These are phyloP conservation scores for Dascyllus trimaculatus DNA, from an alignment of 2,113 vertebrate species.

Conservation along the genomic window DNA sequence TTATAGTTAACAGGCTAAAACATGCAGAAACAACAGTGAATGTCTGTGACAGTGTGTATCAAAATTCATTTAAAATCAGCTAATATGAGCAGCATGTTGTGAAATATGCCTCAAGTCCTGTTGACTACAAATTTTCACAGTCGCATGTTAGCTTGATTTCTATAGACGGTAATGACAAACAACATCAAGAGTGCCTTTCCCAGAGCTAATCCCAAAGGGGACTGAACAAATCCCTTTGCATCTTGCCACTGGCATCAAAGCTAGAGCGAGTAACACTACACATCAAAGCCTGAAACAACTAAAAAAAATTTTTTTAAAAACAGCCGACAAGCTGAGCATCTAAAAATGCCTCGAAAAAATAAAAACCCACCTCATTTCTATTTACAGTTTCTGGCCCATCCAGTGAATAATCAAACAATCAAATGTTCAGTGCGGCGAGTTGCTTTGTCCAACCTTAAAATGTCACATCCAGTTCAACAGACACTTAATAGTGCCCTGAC, in stretches of 20 bases:
- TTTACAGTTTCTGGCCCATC: slow-evolving; percentile 16
- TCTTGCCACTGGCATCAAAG: slow-evolving; percentile 60
- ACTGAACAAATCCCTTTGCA: slow-evolving; percentile 61
- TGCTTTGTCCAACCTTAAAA: slow-evolving; percentile 71
- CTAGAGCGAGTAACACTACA: slow-evolving; percentile 41
- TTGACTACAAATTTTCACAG: slow-evolving; percentile 30
- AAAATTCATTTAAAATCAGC: not conserved
- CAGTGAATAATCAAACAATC: slow-evolving; percentile 35
- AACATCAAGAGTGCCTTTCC: slow-evolving; percentile 57
- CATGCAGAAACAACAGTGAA: too few species aligned
- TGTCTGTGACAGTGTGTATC: not conserved
- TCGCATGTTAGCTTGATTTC: slow-evolving; percentile 47
- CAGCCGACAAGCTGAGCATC: not conserved
- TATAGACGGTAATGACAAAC: slow-evolving; percentile 55
- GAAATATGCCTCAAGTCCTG: not conserved
- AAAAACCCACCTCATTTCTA: slow-evolving; percentile 19
- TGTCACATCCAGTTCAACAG: slow-evolving; percentile 72
- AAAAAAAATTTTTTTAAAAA: not conserved
- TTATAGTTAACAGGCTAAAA: not conserved
- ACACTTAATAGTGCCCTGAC: slow-evolving; percentile 58
- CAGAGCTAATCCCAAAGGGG: slow-evolving; percentile 60
- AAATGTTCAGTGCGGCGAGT: slow-evolving; percentile 44
- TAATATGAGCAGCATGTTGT: slow-evolving; percentile 2
- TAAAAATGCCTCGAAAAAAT: slow-evolving; percentile 26
- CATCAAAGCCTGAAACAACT: slow-evolving; percentile 49